A percentile compares a stretch with the other conserved stretches of the same genome.
Conservation (phyloP, 2,797 vertebrate species). For the Urocyon cinereoargenteus region DNA sequence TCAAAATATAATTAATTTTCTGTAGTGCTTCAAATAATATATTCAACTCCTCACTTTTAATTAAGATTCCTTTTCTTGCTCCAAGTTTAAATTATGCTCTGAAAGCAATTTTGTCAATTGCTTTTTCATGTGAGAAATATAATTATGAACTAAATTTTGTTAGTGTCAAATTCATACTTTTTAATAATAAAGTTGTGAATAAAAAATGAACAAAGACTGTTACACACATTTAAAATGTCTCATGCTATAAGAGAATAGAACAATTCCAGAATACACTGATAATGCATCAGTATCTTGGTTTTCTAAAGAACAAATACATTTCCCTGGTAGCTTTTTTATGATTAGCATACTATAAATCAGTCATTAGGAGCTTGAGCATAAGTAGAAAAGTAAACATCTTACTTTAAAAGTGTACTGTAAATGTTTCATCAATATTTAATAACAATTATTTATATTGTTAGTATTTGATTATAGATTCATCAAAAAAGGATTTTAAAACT, state of each 20-base stretch:
- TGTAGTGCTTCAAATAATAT: slow-evolving; percentile 60
- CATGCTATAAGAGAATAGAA: slow-evolving; percentile 63
- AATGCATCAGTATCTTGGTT: background rate
- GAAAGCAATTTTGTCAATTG: slow-evolving; percentile 68
- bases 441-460: background rate
- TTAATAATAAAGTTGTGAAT: slow-evolving; percentile 72
- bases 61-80: slow-evolving; percentile 73
- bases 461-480: background rate
- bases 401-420: background rate
- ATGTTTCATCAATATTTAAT: background rate
- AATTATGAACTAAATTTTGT: slow-evolving; percentile 71
- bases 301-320: slow-evolving; percentile 60
- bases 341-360: slow-evolving; percentile 10
- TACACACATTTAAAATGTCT: slow-evolving; percentile 65
- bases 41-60: slow-evolving; percentile 74
- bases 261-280: slow-evolving; percentile 42
- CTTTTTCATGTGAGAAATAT: slow-evolving; percentile 77
- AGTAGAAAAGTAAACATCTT: slow-evolving; percentile 16
- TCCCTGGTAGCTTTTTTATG: background rate
- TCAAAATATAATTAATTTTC: slow-evolving; percentile 78
- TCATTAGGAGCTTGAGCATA: slow-evolving; percentile 51
- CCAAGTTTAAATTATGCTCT: slow-evolving; percentile 71
- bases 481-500: slow-evolving; percentile 42
- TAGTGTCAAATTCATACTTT: slow-evolving; percentile 65
- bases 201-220: slow-evolving; percentile 69